Conservation (phyloP, 2,888 invertebrate species). For the Drosophila mayaguana region DNA sequence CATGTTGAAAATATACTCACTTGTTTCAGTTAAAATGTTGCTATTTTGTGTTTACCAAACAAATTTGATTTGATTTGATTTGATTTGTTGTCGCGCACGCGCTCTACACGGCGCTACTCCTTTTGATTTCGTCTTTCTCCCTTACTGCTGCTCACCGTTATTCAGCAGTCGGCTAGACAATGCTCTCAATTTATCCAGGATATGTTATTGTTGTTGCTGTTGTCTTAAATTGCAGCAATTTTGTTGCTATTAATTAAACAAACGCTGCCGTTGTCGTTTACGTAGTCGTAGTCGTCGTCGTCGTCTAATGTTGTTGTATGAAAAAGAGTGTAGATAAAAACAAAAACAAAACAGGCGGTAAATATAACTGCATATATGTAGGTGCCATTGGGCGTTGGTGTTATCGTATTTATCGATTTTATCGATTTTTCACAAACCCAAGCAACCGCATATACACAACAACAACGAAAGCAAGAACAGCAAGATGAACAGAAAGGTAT, state of each 20-base stretch:
- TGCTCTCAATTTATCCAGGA: conserved; percentile 41
- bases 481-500: conserved; percentile 16
- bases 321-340: conserved; percentile 48
- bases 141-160: conserved; percentile 5
- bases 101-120: conserved; percentile 62
- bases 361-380: conserved; percentile 38
- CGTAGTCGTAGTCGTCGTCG: conserved; percentile 13
- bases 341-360: conserved; percentile 56
- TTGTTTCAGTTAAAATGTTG: conserved; percentile 63
- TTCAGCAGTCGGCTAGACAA: conserved; percentile 13
- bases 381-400: conserved; percentile 26
- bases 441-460: not conserved
- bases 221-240: conserved; percentile 39
- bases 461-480: conserved; percentile 14
- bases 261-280: conserved; percentile 53
- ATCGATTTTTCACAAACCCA: conserved; percentile 67
- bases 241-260: conserved; percentile 44
- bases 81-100: conserved; percentile 62
- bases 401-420: conserved; percentile 71
- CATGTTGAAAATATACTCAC: conserved; percentile 64
- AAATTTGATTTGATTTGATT: conserved; percentile 47
- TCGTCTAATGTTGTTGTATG: conserved; percentile 46
- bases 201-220: conserved; percentile 33
- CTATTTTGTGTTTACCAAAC: conserved; percentile 37
- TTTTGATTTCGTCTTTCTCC: conserved; percentile 15